Evolutionary conservation across 2,797 vertebrate genomes (phyloP), one percentile per base, ranked within the genome.

Genomic region (Acrossocheilus fasciatus): DNA sequence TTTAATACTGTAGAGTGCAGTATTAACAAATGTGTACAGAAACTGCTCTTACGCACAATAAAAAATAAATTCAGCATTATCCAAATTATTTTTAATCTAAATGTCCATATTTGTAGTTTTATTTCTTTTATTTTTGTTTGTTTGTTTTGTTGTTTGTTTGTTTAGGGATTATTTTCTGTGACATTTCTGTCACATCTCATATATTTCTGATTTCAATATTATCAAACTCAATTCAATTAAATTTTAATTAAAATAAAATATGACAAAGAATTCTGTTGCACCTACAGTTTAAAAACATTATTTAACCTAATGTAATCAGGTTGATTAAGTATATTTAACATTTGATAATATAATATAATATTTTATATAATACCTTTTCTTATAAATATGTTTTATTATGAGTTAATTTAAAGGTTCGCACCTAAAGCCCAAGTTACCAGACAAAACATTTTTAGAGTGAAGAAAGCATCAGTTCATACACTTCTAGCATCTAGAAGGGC

Each of bases 391-490:
- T 62, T 3, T 62, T 50, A 26, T 18, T 30, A 47, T 14, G 2
- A 18, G 39, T 18, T 26, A 2, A n/a, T 30, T 64, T 64, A 64
- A 64, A 30, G 23, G 8, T 64, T 45, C n/a, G 45, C 14, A 30
- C 8, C 23, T 43, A 10, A 62, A 79, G 52, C 15, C 39, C 4
- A 64, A 64, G 39, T 64, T 45, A 26, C 15, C 39, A 64, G 39
- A 18, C 39, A 43, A 64, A 64, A 45, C 2, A 2, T 79, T 59
- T 78, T 62, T 18, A 15, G 6, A 78, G 14, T n/a, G 12, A 41
- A 77, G 52, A 41, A 64, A 52, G 79, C 79, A 81, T 81, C 79
- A 52, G 79, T 69, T 68, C 30, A 69, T 34, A 30, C 79, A 81
- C 79, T 81, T 50, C 17, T n/a, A 12, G 45, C 6, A 34, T 14